Conservation (phyloP, 2,113 vertebrate species). For the Macrotis lagotis region DNA sequence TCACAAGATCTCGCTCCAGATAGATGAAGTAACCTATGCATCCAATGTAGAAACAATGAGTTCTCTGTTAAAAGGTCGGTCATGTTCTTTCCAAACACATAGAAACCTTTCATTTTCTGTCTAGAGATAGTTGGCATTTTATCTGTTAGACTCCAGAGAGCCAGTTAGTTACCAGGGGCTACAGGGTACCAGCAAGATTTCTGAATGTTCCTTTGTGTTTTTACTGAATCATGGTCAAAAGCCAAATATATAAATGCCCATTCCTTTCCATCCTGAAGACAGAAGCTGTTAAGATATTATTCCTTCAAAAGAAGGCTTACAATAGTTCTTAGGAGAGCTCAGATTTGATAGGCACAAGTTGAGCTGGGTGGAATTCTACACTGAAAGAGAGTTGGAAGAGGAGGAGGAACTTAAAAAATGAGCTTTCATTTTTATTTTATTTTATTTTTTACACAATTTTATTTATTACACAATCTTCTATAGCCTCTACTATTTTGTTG, state of each 20-base stretch:
- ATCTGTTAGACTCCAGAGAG: background rate
- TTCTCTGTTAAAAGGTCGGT: slow-evolving; percentile 23
- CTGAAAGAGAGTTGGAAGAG: background rate
- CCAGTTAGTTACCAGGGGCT: slow-evolving; percentile 31
- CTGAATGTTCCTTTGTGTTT: background rate
- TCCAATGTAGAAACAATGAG: background rate
- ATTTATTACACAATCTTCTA: background rate
- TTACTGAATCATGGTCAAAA: slow-evolving; percentile 29
- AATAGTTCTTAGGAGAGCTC: background rate
- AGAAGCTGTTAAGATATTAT: background rate
- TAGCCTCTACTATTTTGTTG: slow-evolving; percentile 3
- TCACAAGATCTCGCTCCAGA: background rate
- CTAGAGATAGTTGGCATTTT: slow-evolving; percentile 11
- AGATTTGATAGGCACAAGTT: background rate
- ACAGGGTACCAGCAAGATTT: background rate
- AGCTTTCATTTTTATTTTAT: background rate
- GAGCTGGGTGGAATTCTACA: background rate
- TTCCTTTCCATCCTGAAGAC: background rate
- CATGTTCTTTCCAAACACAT: slow-evolving; percentile 38
- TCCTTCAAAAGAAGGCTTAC: slow-evolving; percentile 37
- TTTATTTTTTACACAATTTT: background rate
- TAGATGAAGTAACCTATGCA: background rate
- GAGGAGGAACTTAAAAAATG: background rate
- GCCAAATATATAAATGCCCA: background rate
- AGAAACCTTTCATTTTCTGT: slow-evolving; percentile 1